These are phyloP conservation scores for Ambastaia sidthimunki DNA, from an alignment of 2,797 vertebrate genomes.

Conservation along the genomic window DNA sequence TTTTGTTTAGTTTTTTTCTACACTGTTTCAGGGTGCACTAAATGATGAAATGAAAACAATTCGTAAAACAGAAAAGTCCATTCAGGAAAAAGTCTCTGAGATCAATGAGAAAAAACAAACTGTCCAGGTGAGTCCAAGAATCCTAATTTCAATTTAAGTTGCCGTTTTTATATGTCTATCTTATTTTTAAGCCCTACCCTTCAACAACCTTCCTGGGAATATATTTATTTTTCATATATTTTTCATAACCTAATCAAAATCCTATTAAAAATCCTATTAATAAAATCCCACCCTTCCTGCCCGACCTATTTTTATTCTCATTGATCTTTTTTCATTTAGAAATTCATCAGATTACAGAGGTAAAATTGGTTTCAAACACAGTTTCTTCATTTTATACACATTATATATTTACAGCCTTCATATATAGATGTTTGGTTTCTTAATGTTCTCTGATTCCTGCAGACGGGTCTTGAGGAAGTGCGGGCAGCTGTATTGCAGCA, in stretches of 20 bases:
- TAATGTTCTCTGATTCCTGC: conserved; percentile 1
- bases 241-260: too few relatives aligned
- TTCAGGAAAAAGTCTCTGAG: conserved; percentile 64
- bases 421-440: not conserved
- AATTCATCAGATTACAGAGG: not conserved
- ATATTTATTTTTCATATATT: too few relatives aligned
- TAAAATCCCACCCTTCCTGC: too few relatives aligned
- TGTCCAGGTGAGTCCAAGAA: conserved; percentile 63
- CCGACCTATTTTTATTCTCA: too few relatives aligned
- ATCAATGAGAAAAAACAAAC: conserved; percentile 70
- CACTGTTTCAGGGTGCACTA: conserved; percentile 68
- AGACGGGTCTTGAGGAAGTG: conserved; percentile 68
- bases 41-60: conserved; percentile 75
- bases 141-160: not conserved
- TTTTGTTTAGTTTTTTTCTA: not conserved
- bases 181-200: too few relatives aligned
- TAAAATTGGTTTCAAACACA: not conserved
- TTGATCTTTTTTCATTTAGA: not conserved
- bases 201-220: too few relatives aligned
- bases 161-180: not conserved
- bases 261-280: too few relatives aligned
- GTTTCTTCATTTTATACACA: not conserved
- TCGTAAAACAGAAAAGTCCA: conserved; percentile 66
- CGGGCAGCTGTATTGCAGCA: conserved; percentile 70
- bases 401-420: not conserved